phyloP scores from a whole-genome alignment of 2,888 invertebrate species.

The Agrochola macilenta region DNA sequence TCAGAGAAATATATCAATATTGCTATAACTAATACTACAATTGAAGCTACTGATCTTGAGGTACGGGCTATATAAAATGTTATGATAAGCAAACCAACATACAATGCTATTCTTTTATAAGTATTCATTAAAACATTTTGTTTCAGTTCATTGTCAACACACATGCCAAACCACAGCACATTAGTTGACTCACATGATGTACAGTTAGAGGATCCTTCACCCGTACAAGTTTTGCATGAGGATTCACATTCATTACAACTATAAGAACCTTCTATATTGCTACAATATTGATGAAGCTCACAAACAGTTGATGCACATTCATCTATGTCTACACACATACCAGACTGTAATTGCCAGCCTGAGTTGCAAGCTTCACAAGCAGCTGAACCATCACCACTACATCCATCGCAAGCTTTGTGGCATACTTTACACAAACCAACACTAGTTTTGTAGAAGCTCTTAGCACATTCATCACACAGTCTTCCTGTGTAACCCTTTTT shows the following conservation, averaged over 20 bases:
- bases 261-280: constrained; percentile 96
- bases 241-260: constrained; percentile 95
- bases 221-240: constrained; percentile 95
- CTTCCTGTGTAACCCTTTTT: constrained; percentile 94
- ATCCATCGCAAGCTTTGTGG: constrained; percentile 94
- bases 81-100: constrained; percentile 77
- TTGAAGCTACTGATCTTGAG: constrained; percentile 73
- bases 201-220: constrained; percentile 97
- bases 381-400: constrained; percentile 93
- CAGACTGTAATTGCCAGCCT: constrained; percentile 94
- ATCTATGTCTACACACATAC: constrained; percentile 95
- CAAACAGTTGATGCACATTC: constrained; percentile 93
- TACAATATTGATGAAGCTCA: constrained; percentile 94
- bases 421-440: constrained; percentile 93
- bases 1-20: constrained; percentile 80
- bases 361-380: constrained; percentile 88
- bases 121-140: constrained; percentile 73
- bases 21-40: constrained; percentile 73
- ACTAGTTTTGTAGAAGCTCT: constrained; percentile 92
- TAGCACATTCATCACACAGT: constrained; percentile 94
- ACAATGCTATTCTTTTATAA: constrained; percentile 74
- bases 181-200: constrained; percentile 91
- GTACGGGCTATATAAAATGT: constrained; percentile 73
- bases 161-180: constrained; percentile 79
- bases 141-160: constrained; percentile 76